Conservation (phyloP, 2,888 invertebrate species). For the Hypercompe scribonia region DNA sequence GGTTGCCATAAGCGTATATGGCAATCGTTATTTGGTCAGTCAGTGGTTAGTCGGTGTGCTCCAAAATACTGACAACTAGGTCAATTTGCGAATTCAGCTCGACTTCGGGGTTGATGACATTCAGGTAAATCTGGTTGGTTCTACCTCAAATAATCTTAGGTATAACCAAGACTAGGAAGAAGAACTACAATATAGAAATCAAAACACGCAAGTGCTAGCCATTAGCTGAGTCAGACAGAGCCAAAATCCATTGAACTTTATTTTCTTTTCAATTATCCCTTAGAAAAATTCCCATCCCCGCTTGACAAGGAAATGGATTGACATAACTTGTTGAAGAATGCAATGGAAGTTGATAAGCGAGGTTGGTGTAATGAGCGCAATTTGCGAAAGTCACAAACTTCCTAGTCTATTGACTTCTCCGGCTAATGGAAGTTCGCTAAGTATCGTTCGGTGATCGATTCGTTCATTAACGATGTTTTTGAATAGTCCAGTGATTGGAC, state of each 20-base stretch:
- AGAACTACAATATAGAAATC: too few species aligned
- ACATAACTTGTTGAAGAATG: constrained; percentile 56
- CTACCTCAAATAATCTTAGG: too few species aligned
- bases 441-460: constrained; percentile 40
- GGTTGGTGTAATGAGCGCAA: constrained; percentile 73
- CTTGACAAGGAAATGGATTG: constrained; percentile 44
- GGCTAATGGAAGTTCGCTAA: constrained; percentile 63
- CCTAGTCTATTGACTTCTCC: constrained; percentile 45
- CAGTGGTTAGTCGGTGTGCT: too few species aligned
- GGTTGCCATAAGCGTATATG: too few species aligned
- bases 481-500: constrained; percentile 45
- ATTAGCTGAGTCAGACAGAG: neutral
- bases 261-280: constrained; percentile 45
- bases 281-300: constrained; percentile 44
- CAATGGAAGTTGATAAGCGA: constrained; percentile 53
- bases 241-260: neutral
- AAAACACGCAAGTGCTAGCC: too few species aligned
- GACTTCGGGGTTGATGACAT: too few species aligned
- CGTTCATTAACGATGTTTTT: constrained; percentile 17
- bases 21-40: too few species aligned
- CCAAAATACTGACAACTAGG: too few species aligned
- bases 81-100: too few species aligned
- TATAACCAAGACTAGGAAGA: too few species aligned
- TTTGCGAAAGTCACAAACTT: constrained; percentile 73
- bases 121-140: too few species aligned